Percentiles rank a stretch among this genome's conserved stretches.
Evolutionary conservation across 1,140 invertebrate species (phyloP).

Genomic region (Tetragnatha versicolor): DNA sequence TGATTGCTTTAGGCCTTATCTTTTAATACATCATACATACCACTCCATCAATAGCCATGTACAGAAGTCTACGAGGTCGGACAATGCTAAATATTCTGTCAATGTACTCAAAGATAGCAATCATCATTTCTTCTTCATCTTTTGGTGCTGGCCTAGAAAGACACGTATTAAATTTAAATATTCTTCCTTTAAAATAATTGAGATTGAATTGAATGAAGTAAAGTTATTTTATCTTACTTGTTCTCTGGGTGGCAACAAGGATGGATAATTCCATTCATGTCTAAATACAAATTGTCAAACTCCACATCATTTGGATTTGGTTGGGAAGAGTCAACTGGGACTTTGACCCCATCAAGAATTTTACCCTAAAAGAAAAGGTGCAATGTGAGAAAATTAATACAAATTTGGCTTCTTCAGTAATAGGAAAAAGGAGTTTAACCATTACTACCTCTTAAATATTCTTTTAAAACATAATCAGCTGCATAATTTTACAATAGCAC

Average conservation of each 20-base stretch:
- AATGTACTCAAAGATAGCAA: constrained; percentile 98
- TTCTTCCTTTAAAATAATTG: background rate
- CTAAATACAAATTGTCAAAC: constrained; percentile 98
- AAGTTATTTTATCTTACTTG: constrained; percentile 69
- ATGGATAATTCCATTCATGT: constrained; percentile 99
- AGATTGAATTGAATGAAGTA: background rate
- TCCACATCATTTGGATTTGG: constrained; percentile 97
- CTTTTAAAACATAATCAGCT: no score
- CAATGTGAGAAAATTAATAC: background rate
- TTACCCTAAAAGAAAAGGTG: constrained; percentile 16
- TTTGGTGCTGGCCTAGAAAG: constrained; percentile 86
- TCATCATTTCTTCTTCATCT: constrained; percentile 99
- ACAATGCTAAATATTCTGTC: constrained; percentile 96
- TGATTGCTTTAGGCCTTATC: no score
- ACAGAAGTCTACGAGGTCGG: constrained; percentile 90
- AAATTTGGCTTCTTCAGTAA: no score
- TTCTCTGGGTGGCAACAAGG: constrained; percentile 99
- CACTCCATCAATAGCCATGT: constrained; percentile 99
- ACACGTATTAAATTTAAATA: background rate
- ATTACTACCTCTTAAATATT: no score
- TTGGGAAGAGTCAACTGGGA: constrained; percentile 81
- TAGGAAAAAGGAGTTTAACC: no score
- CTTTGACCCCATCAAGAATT: constrained; percentile 64
- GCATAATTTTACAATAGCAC: no score
- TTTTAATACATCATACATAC: no score